Evolutionary conservation across 2,888 invertebrate genomes (phyloP), one percentile per base, ranked within the genome.

Genomic region (Rotaria magnacalcarata): DNA sequence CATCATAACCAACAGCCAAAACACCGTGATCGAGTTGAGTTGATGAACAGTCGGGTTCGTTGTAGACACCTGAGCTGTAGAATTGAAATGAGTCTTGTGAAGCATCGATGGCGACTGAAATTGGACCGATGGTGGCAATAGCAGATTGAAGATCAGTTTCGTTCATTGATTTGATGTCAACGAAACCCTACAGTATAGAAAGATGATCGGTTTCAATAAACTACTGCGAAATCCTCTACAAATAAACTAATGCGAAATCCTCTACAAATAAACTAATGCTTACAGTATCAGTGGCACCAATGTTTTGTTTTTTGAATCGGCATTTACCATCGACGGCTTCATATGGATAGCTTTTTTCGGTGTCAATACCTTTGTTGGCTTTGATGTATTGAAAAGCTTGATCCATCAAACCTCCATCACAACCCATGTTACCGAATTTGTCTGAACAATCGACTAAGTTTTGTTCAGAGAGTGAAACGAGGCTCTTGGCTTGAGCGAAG

Each of bases 401-500:
- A 85, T 89, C 89, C 89, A 90, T 89, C 11, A 90, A 86, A 67
- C 90, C 90, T 58, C 90, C 90, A 60, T 88, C 75, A 86, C 90
- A 90, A 2, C 90, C 90, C 41, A 88, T 86, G 88, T 90, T 90
- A 58, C 89, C 89, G 89, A 56, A 87, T 24, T 88, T 88, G 75
- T 75, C 84, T 58, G 89, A 89, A 85, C 89, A 89, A 87, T 89
- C 89, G 41, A 89, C 88, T 24, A 89, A 87, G 60, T 89, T 88
- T 87, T 89, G 89, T 87, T 89, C 89, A 0, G 89, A 89, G 14
- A 89, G 87, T 19, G 89, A 89, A 27, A 88, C 88, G 34, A 89
- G 87, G 52, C 88, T 87, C 52, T 88, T 88, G 41, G 88, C 88
- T 75, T 88, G 92, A 89, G 93, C 94, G 88, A 94, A 95, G 43